phyloP scores from a whole-genome alignment of 1,140 invertebrate genomes.

The Tetramorium parvispinum region DNA sequence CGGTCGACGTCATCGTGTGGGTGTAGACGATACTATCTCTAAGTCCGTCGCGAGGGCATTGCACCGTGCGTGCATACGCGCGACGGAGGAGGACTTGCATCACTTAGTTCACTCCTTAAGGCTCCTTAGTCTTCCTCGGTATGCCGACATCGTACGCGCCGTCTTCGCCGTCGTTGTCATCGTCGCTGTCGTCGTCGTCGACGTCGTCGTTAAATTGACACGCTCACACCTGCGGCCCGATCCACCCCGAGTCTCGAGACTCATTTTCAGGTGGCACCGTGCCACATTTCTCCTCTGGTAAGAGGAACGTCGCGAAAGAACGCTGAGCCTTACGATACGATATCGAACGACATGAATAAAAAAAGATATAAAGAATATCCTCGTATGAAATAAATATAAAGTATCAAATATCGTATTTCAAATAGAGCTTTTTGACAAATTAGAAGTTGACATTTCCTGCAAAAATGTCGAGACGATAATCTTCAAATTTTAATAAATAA shows the following conservation, averaged over 20 bases:
- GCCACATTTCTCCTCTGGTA: slow-evolving; percentile 12
- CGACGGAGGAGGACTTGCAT: slow-evolving; percentile 56
- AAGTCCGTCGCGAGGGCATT: slow-evolving; percentile 69
- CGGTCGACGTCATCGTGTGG: slow-evolving; percentile 51
- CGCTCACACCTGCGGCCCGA: slow-evolving; percentile 53
- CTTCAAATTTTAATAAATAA: not conserved
- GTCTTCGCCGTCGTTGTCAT: slow-evolving; percentile 34
- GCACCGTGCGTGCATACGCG: slow-evolving; percentile 52
- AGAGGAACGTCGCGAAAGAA: too few species aligned
- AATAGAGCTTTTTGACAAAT: not conserved
- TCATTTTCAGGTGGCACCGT: slow-evolving; percentile 35
- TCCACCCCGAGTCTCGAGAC: slow-evolving; percentile 13
- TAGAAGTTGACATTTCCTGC: not conserved
- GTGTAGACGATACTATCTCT: slow-evolving; percentile 73
- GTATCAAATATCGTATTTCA: not conserved
- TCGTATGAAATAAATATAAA: not conserved
- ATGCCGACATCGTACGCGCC: slow-evolving; percentile 61
- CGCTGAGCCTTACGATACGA: not conserved
- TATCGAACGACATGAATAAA: not conserved
- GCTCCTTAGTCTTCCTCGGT: slow-evolving; percentile 64
- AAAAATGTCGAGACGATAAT: not conserved
- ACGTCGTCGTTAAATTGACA: slow-evolving; percentile 54
- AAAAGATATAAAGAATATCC: not conserved
- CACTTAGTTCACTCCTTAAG: slow-evolving; percentile 64
- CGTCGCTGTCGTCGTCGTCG: slow-evolving; percentile 39